Conservation (phyloP, 1,140 invertebrate genomes). For the Trachymyrmex septentrionalis region DNA sequence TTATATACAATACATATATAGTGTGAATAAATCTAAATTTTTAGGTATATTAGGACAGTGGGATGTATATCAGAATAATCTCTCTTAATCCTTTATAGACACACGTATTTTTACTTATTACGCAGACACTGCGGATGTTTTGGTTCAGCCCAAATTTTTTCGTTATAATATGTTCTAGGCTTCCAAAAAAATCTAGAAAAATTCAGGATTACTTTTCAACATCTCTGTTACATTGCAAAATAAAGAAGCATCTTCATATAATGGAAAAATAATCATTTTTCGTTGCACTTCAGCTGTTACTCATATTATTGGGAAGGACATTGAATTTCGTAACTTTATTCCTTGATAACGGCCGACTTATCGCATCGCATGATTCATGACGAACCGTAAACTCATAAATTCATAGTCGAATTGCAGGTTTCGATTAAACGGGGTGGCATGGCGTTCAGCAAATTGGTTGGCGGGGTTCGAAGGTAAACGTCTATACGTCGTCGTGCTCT, state of each 20-base stretch:
- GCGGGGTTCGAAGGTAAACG: conserved; percentile 31
- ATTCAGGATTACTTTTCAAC: too few relatives aligned
- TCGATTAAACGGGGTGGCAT: conserved; percentile 7
- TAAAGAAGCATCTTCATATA: background rate
- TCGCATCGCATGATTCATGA: conserved; percentile 16
- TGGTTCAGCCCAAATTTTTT: too few relatives aligned
- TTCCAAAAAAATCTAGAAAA: too few relatives aligned
- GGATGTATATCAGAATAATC: too few relatives aligned
- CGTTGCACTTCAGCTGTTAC: background rate
- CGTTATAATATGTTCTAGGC: too few relatives aligned
- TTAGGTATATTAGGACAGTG: too few relatives aligned
- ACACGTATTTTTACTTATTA: too few relatives aligned
- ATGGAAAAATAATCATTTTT: background rate
- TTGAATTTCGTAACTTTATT: conserved; percentile 11
- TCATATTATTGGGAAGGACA: background rate
- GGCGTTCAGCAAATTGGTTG: conserved; percentile 49
- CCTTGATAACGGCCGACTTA: conserved; percentile 29
- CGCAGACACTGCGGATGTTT: too few relatives aligned
- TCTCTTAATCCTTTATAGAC: too few relatives aligned
- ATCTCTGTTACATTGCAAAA: too few relatives aligned
- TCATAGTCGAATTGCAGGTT: conserved; percentile 54
- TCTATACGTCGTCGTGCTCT: background rate
- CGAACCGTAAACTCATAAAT: conserved; percentile 58
- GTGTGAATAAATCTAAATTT: too few relatives aligned
- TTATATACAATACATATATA: too few relatives aligned